Conservation (phyloP, 2,113 vertebrate species). For the Serilophus lunatus region DNA sequence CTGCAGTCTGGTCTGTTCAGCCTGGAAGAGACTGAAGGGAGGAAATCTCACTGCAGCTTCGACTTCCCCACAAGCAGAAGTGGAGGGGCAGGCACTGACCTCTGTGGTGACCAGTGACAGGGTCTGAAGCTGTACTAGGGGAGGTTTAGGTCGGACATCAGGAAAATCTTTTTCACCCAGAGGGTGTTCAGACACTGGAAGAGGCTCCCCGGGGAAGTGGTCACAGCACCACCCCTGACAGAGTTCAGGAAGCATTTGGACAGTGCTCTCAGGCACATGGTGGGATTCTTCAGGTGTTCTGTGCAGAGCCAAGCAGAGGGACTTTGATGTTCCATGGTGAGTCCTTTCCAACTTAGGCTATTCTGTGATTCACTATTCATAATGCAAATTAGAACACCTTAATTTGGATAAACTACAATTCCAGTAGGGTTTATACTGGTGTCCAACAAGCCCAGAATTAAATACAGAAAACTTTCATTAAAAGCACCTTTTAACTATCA, state of each 20-base stretch:
- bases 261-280: not conserved
- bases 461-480: not conserved
- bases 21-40: not conserved
- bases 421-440: not conserved
- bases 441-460: not conserved
- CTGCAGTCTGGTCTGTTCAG: not conserved
- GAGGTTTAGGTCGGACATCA: not conserved
- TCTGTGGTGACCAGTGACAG: no score
- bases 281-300: not conserved
- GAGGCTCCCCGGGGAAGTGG: not conserved
- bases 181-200: not conserved
- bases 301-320: not conserved
- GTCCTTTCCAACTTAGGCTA: not conserved
- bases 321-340: not conserved
- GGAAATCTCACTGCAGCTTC: not conserved
- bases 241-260: not conserved
- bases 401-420: not conserved
- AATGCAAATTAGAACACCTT: not conserved
- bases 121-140: not conserved
- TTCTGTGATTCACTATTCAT: not conserved
- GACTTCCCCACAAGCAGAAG: not conserved
- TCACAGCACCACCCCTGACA: not conserved
- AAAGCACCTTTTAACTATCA: not conserved
- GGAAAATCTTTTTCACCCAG: not conserved
- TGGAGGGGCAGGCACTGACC: not conserved